Conservation (phyloP, 2,113 vertebrate genomes). For the Aspidoscelis tigris region DNA sequence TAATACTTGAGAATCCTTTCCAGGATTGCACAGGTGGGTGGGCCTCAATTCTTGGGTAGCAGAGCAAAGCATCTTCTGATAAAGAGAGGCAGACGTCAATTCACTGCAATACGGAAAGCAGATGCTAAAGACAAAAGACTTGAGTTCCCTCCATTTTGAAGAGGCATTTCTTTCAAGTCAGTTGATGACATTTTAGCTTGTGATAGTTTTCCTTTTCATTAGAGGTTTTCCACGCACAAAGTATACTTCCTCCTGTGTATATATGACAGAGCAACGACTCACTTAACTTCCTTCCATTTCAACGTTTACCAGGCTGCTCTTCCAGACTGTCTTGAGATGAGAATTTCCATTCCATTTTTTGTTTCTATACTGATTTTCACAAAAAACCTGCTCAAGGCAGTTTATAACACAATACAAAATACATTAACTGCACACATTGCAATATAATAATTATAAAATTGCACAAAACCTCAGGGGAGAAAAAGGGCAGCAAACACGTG, state of each 20-base stretch:
- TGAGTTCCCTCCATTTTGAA: not conserved
- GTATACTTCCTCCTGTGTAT: conserved; percentile 43
- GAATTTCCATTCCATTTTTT: no score
- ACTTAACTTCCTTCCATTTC: not conserved
- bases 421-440: no score
- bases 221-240: conserved; percentile 39
- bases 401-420: no score
- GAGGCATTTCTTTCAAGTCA: not conserved
- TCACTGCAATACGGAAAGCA: not conserved
- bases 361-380: no score
- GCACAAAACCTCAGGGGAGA: no score
- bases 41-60: no score
- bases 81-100: not conserved
- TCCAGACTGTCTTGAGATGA: not conserved
- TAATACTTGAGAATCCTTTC: not conserved
- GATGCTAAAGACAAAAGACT: not conserved
- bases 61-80: not conserved
- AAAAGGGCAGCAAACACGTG: no score
- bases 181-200: conserved; percentile 56
- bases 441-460: no score
- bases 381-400: no score
- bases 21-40: not conserved
- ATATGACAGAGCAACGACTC: not conserved
- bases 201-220: conserved; percentile 44
- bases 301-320: not conserved